Percentiles rank a stretch among this genome's conserved stretches.
Evolutionary conservation across 2,113 vertebrate species (phyloP).

Genomic region (Pantherophis guttatus): DNA sequence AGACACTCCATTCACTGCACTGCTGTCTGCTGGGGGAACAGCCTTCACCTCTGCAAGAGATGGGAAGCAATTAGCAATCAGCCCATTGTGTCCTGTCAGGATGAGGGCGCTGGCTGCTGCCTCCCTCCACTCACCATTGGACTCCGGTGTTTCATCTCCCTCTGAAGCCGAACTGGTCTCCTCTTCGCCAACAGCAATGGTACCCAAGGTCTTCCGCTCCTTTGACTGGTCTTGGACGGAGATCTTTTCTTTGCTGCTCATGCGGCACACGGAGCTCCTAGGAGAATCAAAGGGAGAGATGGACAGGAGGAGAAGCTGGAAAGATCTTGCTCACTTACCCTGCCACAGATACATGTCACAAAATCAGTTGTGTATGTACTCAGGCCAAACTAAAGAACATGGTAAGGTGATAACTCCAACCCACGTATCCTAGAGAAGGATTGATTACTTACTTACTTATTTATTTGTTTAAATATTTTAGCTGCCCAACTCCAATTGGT

Average conservation of each 20-base stretch:
- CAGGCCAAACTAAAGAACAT: neutral
- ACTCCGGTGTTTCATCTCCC: constrained; percentile 59
- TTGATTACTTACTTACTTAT: neutral
- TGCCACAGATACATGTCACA: neutral
- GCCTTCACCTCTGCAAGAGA: neutral
- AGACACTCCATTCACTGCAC: constrained; percentile 46
- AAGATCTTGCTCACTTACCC: too few species aligned
- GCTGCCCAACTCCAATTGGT: neutral
- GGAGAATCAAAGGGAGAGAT: neutral
- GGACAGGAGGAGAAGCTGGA: neutral
- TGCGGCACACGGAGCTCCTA: constrained; percentile 85
- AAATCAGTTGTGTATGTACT: neutral
- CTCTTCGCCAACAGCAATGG: constrained; percentile 72
- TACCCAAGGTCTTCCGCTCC: constrained; percentile 78
- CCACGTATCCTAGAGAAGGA: too few species aligned
- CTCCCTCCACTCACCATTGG: constrained; percentile 55
- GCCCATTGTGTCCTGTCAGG: too few species aligned
- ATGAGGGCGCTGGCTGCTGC: neutral
- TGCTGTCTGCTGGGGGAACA: neutral
- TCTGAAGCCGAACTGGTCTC: constrained; percentile 67
- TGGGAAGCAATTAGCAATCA: neutral
- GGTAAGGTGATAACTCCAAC: neutral
- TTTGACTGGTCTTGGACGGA: constrained; percentile 88
- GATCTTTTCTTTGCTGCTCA: constrained; percentile 90
- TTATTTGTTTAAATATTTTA: neutral